Evolutionary conservation across 2,113 vertebrate genomes (phyloP).

Genomic region (Eubucco bourcierii): DNA sequence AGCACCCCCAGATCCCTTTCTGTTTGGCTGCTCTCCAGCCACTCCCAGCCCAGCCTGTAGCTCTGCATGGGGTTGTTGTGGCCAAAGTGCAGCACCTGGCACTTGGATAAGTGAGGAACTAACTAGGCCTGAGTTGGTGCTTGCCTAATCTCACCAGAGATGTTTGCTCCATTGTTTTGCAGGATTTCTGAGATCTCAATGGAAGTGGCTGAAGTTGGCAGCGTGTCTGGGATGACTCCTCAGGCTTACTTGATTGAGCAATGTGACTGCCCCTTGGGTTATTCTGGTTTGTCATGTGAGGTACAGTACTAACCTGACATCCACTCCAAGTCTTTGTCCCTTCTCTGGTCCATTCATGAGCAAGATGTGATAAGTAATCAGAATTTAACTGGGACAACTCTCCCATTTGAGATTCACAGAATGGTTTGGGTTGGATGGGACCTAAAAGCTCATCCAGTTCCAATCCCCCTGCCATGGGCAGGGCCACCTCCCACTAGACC

Average conservation of each 20-base stretch:
- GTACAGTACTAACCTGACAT: slow-evolving; percentile 64
- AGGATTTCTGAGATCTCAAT: slow-evolving; percentile 96
- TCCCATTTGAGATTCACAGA: neutral
- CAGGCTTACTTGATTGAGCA: slow-evolving; percentile 86
- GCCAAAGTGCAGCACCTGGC: no score
- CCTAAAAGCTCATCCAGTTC: no score
- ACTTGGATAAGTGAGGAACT: neutral
- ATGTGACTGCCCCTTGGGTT: slow-evolving; percentile 89
- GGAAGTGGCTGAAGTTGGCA: slow-evolving; percentile 85
- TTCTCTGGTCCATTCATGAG: neutral
- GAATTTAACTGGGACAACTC: neutral
- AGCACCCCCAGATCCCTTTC: no score
- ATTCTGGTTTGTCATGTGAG: slow-evolving; percentile 95
- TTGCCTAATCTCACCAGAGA: neutral
- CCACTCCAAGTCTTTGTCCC: neutral
- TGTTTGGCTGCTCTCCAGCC: no score
- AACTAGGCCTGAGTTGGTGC: neutral
- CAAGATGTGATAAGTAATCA: neutral
- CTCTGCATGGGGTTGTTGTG: no score
- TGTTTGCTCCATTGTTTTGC: neutral
- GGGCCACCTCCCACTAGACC: no score
- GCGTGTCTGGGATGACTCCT: slow-evolving; percentile 74
- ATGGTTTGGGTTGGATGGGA: no score
- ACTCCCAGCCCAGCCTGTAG: no score
- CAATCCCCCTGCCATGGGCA: no score